Evolutionary conservation across 2,888 invertebrate genomes (phyloP), one percentile per base, ranked within the genome.

Genomic region (Baronia brevicornis): DNA sequence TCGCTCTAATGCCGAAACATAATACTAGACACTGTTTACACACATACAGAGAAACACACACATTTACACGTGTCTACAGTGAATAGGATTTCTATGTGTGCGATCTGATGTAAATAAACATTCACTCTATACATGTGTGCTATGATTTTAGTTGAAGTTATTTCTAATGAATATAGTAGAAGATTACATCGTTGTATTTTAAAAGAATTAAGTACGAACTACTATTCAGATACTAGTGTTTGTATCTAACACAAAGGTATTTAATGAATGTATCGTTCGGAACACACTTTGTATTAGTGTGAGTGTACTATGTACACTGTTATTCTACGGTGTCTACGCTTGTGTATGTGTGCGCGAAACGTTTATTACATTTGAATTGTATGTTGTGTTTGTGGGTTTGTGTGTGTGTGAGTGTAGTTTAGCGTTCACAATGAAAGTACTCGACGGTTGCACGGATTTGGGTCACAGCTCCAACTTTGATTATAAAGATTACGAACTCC

Each of bases 401-500:
- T 26, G 43, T 42, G 35, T 50, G 60, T 71, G 66, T 60, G 61
- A 51, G 68, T 50, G 61, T 55, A 62, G 61, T 71, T 66, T 61
- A 70, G 69, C 71, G 71, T 75, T 74, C 73, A 80, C 82, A 84
- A 82, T 80, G 80, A 82, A 80, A 80, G 82, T 79, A 80, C 75
- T 69, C 64, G 70, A 60, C 68, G 66, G 74, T 79, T 79, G 78
- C 77, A 64, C 56, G 73, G 77, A 84, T 80, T 82, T 82, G 67
- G 82, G 82, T 84, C 82, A 82, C 63, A 78, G 75, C 65, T 53
- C 69, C 67, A 77, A 78, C 74, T 80, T 77, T 80, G 80, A 82
- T 84, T 79, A 77, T 70, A 73, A 75, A 79, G 79, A 84, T 82
- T 80, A 78, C 67, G 61, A 69, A 54, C 52, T 53, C 57, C 69